Evolutionary conservation across 2,113 vertebrate species (phyloP), one percentile per base, ranked within the genome.

Genomic region (Murina feae): DNA sequence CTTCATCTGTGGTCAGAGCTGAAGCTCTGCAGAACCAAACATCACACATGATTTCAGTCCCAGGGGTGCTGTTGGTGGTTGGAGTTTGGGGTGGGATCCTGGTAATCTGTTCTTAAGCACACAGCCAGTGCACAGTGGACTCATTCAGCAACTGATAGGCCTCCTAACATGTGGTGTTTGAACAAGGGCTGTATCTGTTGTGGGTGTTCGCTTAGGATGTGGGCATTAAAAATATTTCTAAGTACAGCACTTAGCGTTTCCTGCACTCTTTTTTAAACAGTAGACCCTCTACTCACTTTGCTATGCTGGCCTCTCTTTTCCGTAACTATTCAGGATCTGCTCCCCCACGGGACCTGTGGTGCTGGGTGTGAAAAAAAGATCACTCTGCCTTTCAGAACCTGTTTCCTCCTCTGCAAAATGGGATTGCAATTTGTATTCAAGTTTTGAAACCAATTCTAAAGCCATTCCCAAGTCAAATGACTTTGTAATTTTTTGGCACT

Each of bases 141-240:
- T 96, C 95, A 96, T 94, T 96, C 96, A 95, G 95, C 92, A 93
- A 86, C 94, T 95, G 95, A 95, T 97, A 96, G 93, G 93, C 95
- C 96, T 96, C 95, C 97, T 96, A 93, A 95, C 90, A 92, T 76
- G 95, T 88, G 92, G 93, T 95, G 96, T 97, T 95, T 97, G 95
- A 97, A 96, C 92, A 96, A 92, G 95, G 89, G 75, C 88, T 71
- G 25, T 96, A 95, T 96, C 95, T 97, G 92, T 97, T 96, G 92
- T 97, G 95, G 95, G 92, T 97, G 93, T 97, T 60, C 9, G 2
- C 9, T 60, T 94, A 96, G 93, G 85, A 95, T 97, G 92, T 97
- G 95, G 95, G 95, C 93, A 97, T 96, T 85, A 92, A 83, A 95
- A 96, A 92, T 96, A 93, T 96, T 95, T 96, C 93, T 75, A 93